Evolutionary conservation across 2,113 vertebrate genomes (phyloP).

Genomic region (Notothenia coriiceps): DNA sequence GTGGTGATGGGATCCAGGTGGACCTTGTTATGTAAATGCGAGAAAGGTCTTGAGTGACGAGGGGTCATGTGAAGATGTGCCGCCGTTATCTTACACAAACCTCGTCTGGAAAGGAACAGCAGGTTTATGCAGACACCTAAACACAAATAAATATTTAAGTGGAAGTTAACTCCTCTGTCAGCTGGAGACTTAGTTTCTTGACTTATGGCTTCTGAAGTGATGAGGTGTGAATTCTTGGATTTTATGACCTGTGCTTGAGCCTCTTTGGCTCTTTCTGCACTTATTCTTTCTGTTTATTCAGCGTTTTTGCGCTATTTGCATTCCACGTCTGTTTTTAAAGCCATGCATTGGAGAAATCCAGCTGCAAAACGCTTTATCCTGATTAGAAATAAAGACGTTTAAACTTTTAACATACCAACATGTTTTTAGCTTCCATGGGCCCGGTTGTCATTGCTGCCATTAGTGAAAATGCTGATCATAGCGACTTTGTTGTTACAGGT

Average conservation of each 20-base stretch:
- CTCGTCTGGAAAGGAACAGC: constrained; percentile 17
- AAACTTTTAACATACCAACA: neutral
- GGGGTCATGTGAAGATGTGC: constrained; percentile 72
- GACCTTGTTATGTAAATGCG: constrained; percentile 62
- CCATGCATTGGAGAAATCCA: neutral
- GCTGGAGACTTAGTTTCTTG: constrained; percentile 43
- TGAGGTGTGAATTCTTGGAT: constrained; percentile 54
- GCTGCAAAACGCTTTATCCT: neutral
- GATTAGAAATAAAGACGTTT: constrained; percentile 34
- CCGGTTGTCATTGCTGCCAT: constrained; percentile 49
- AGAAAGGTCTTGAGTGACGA: constrained; percentile 60
- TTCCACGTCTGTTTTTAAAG: constrained; percentile 20
- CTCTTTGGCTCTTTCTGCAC: constrained; percentile 23
- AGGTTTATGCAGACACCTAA: constrained; percentile 37
- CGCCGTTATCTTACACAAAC: constrained; percentile 46
- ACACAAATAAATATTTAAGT: constrained; percentile 75
- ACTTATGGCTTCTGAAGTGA: constrained; percentile 44
- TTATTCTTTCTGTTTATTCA: constrained; percentile 7
- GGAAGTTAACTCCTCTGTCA: constrained; percentile 48
- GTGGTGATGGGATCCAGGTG: constrained; percentile 73
- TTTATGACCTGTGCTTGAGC: constrained; percentile 51
- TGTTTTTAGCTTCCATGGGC: constrained; percentile 42
- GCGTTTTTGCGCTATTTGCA: constrained; percentile 10
- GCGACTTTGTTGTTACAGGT: constrained; percentile 78
- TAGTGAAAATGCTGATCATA: constrained; percentile 52